Conservation (phyloP, 2,888 invertebrate genomes). For the Poecilus cupreus region DNA sequence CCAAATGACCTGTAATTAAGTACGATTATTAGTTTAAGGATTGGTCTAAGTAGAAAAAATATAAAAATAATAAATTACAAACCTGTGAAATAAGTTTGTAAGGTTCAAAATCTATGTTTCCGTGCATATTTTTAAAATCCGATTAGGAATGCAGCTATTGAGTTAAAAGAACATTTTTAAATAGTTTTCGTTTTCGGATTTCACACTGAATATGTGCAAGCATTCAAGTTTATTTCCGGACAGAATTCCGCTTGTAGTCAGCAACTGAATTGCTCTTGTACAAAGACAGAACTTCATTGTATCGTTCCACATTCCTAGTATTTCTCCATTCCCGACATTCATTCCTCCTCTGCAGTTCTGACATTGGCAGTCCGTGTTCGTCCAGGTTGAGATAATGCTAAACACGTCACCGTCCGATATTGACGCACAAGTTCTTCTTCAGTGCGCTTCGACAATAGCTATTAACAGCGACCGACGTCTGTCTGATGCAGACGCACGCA, state of each 20-base stretch:
- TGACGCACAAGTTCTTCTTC: conserved; percentile 37
- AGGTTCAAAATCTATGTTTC: no score
- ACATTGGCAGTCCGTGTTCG: not conserved
- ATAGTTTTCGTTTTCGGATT: no score
- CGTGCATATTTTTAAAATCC: no score
- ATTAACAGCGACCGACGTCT: not conserved
- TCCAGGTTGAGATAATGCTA: not conserved
- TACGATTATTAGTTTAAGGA: no score
- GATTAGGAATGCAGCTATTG: no score
- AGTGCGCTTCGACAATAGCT: not conserved
- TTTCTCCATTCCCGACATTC: not conserved
- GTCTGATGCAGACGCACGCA: not conserved
- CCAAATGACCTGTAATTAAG: no score
- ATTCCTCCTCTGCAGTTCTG: not conserved
- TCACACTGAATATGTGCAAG: no score
- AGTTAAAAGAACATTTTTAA: no score
- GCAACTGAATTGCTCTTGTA: not conserved
- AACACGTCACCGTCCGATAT: conserved; percentile 4
- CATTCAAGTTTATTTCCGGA: not conserved
- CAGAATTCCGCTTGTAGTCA: not conserved
- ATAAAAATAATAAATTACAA: no score
- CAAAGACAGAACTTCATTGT: not conserved
- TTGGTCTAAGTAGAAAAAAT: no score
- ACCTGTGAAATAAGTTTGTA: no score
- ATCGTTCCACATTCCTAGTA: not conserved